These are phyloP conservation scores for Cepphus grylle DNA, from an alignment of 2,113 vertebrate species.

Conservation along the genomic window DNA sequence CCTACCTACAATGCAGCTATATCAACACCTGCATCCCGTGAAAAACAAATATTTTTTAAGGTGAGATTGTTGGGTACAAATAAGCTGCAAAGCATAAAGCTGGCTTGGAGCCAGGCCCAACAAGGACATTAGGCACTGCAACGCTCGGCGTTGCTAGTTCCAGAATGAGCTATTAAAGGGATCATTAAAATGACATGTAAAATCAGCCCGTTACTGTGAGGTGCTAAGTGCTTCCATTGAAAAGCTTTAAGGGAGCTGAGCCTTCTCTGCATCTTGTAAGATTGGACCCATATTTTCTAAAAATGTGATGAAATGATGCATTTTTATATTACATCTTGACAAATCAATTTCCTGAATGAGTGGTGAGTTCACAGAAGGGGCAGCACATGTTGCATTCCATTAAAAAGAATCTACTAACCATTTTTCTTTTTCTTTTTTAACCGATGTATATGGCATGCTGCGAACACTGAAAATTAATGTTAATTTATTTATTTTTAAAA, in stretches of 20 bases:
- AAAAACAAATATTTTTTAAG: conserved; percentile 37
- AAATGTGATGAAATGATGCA: conserved; percentile 43
- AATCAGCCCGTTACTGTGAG: conserved; percentile 35
- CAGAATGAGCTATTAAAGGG: conserved; percentile 37
- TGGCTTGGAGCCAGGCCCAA: conserved; percentile 27
- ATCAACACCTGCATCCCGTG: conserved; percentile 39
- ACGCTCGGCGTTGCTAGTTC: background rate
- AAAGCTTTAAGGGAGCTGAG: conserved; percentile 11
- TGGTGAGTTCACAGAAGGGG: conserved; percentile 34
- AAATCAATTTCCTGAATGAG: conserved; percentile 53
- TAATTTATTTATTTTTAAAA: conserved; percentile 55
- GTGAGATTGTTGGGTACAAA: background rate
- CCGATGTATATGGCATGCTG: background rate
- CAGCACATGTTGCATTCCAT: background rate
- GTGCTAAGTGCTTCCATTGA: conserved; percentile 38
- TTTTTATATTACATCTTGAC: conserved; percentile 50
- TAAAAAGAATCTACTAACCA: background rate
- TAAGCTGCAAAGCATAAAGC: background rate
- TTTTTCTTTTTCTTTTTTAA: background rate
- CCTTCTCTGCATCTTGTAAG: conserved; percentile 6
- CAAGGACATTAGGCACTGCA: background rate
- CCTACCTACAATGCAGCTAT: conserved; percentile 31
- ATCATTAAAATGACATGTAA: conserved; percentile 52
- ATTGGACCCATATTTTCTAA: conserved; percentile 31
- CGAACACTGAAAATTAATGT: conserved; percentile 32